Conservation (phyloP, 1,140 invertebrate species). For the Thereuonema tuberculata region DNA sequence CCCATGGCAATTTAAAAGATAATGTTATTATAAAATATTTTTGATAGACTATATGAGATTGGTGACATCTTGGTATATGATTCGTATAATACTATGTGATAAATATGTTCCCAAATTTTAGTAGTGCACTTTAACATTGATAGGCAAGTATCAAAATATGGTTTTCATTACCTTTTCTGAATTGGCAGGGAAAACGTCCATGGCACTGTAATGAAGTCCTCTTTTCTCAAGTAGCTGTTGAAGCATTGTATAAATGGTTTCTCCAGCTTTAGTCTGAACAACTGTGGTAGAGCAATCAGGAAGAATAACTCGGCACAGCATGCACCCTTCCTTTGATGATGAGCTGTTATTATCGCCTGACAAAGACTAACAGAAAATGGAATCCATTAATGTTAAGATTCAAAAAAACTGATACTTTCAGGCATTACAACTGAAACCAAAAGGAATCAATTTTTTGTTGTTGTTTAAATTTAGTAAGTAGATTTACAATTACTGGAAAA, state of each 20-base stretch:
- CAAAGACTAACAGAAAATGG: too few species aligned
- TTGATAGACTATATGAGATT: not conserved
- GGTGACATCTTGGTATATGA: not conserved
- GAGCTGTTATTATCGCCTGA: too few species aligned
- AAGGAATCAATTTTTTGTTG: too few species aligned
- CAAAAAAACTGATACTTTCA: too few species aligned
- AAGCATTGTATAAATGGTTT: constrained; percentile 60
- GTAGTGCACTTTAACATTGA: not conserved
- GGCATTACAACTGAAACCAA: too few species aligned
- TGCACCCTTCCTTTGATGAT: not conserved
- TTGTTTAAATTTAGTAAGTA: too few species aligned
- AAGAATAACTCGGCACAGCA: constrained; percentile 69
- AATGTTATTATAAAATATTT: constrained; percentile 7
- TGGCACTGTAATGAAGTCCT: constrained; percentile 55
- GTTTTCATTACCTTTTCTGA: constrained; percentile 42
- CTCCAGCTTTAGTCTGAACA: constrained; percentile 54
- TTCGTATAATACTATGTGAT: not conserved
- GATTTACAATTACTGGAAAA: too few species aligned
- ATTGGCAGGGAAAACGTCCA: constrained; percentile 53
- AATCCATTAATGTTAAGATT: too few species aligned
- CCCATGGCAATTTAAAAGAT: not conserved
- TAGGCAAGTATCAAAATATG: not conserved
- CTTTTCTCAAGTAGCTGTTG: constrained; percentile 67
- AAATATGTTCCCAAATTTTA: not conserved
- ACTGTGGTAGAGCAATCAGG: constrained; percentile 85